These are phyloP conservation scores for Neuroscelio doddi DNA, from an alignment of 2,888 invertebrate species.

Conservation along the genomic window DNA sequence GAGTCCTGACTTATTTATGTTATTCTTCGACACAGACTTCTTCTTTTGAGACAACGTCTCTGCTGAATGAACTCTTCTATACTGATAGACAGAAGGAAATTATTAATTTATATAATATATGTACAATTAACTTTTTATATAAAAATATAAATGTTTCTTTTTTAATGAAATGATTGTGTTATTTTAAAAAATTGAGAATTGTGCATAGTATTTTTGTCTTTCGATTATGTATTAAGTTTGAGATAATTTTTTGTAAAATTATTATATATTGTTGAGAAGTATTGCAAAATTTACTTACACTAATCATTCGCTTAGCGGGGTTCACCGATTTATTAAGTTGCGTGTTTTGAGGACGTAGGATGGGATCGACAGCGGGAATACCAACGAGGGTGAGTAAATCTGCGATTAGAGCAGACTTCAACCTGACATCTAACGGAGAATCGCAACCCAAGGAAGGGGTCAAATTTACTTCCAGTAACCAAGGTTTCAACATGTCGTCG, in stretches of 20 bases:
- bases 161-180: no score
- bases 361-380: constrained; percentile 83
- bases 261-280: no score
- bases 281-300: constrained; percentile 54
- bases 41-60: constrained; percentile 75
- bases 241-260: no score
- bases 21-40: constrained; percentile 65
- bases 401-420: constrained; percentile 92
- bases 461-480: constrained; percentile 95
- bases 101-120: no score
- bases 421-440: constrained; percentile 92
- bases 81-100: constrained; percentile 68
- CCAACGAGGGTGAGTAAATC: constrained; percentile 95
- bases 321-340: constrained; percentile 57
- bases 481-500: constrained; percentile 93
- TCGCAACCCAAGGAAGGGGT: constrained; percentile 95
- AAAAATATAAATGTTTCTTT: no score
- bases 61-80: constrained; percentile 83
- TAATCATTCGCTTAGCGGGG: constrained; percentile 60
- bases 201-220: no score
- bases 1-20: constrained; percentile 72
- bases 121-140: no score
- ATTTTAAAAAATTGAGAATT: no score
- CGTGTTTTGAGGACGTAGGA: constrained; percentile 72
- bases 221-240: no score